Conservation (phyloP, 2,113 vertebrate species). For the Dipodomys spectabilis region DNA sequence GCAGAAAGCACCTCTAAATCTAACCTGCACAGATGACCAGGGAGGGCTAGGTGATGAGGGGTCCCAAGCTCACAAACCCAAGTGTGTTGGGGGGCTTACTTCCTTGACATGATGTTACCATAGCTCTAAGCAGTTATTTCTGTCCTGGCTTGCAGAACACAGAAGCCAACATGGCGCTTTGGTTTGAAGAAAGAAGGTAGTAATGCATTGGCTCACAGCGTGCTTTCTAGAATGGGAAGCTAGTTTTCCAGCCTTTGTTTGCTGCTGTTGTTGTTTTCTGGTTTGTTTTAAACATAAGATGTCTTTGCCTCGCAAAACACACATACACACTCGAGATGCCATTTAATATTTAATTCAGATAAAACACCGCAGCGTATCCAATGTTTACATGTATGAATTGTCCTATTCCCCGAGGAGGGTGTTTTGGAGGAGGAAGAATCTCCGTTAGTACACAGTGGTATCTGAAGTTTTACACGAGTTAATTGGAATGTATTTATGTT, state of each 20-base stretch:
- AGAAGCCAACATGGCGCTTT: not conserved
- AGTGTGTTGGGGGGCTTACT: not conserved
- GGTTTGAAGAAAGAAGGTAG: not conserved
- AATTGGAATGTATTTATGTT: conserved; percentile 37
- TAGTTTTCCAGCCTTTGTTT: no score
- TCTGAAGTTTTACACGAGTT: conserved; percentile 27
- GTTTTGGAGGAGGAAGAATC: not conserved
- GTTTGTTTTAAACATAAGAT: not conserved
- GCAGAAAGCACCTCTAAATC: rapidly evolving
- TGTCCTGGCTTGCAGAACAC: conserved; percentile 13
- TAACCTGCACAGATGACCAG: rapidly evolving
- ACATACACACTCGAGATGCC: not conserved
- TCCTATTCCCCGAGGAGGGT: conserved; percentile 22
- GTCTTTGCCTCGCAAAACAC: not conserved
- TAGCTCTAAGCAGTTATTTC: not conserved
- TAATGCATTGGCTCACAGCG: not conserved
- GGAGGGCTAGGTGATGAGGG: rapidly evolving
- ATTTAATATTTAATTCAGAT: conserved; percentile 74
- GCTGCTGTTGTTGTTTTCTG: not conserved
- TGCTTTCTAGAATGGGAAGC: not conserved
- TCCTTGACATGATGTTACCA: not conserved
- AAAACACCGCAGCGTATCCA: not conserved
- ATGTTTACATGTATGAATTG: conserved; percentile 41
- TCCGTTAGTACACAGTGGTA: not conserved
- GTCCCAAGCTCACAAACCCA: not conserved